Evolutionary conservation across 2,888 invertebrate species (phyloP).

Genomic region (Norana najaformis): DNA sequence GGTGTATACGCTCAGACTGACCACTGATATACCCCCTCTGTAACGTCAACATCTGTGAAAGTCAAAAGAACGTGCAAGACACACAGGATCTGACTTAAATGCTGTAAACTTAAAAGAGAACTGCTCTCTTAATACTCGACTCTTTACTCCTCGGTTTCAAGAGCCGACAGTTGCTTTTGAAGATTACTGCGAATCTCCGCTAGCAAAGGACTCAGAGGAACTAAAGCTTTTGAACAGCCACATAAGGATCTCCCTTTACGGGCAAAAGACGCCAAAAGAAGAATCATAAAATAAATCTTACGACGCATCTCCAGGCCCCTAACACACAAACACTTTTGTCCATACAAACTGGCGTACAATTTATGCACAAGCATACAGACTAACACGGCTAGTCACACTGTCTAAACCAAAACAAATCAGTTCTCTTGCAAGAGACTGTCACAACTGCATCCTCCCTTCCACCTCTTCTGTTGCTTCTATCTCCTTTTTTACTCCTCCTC

Average conservation of each 20-base stretch:
- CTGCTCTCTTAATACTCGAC: not conserved
- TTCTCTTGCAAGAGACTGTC: not conserved
- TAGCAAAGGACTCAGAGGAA: not conserved
- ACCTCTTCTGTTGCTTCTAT: too few species aligned
- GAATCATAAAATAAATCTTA: not conserved
- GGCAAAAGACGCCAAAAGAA: not conserved
- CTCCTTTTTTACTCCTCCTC: too few species aligned
- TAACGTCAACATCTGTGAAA: not conserved
- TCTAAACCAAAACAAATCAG: not conserved
- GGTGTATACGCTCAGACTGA: not conserved
- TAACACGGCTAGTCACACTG: not conserved
- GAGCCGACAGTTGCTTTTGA: not conserved
- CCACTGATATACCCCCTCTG: not conserved
- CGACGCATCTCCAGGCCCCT: not conserved
- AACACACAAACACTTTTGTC: not conserved
- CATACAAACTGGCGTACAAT: not conserved
- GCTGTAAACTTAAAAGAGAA: not conserved
- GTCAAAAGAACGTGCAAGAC: not conserved
- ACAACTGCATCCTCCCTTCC: not conserved
- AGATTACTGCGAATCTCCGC: not conserved
- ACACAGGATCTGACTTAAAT: not conserved
- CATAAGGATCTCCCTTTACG: not conserved
- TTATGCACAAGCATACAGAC: not conserved
- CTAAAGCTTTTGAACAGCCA: constrained; percentile 7
- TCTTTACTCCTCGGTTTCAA: not conserved